Conservation (phyloP, 2,888 invertebrate species). For the Asteroscopus sphinx region DNA sequence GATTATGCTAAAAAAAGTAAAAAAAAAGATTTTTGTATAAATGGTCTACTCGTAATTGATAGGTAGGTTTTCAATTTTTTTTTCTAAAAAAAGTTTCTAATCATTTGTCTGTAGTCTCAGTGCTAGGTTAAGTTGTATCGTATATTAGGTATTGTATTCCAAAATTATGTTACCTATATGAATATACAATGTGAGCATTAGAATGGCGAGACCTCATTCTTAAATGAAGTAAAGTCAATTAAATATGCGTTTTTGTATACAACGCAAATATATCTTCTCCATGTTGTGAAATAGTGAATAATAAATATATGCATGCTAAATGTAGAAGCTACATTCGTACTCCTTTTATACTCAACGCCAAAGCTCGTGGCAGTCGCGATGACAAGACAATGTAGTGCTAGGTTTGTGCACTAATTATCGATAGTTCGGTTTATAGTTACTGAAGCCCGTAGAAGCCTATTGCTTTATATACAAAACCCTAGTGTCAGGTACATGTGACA, state of each 20-base stretch:
- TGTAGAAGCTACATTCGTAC: slow-evolving; percentile 27
- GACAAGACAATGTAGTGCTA: no score
- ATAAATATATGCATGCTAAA: slow-evolving; percentile 20
- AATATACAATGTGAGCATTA: slow-evolving; percentile 36
- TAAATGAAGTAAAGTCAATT: slow-evolving; percentile 54
- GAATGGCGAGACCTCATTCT: slow-evolving; percentile 50
- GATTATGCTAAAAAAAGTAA: slow-evolving; percentile 39
- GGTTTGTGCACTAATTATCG: no score
- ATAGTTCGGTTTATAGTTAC: no score
- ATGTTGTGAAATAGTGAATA: slow-evolving; percentile 32
- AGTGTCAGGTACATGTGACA: no score
- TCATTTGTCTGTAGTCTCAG: slow-evolving; percentile 59
- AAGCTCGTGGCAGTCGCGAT: no score
- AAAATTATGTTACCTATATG: slow-evolving; percentile 47
- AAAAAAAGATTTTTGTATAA: slow-evolving; percentile 56
- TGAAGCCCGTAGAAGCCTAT: no score
- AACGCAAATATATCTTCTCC: slow-evolving; percentile 15
- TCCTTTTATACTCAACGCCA: no score
- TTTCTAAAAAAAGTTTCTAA: slow-evolving; percentile 50
- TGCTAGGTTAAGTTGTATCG: slow-evolving; percentile 63
- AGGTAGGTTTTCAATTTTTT: slow-evolving; percentile 51
- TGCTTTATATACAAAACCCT: no score
- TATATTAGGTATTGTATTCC: slow-evolving; percentile 54
- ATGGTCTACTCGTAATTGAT: slow-evolving; percentile 58
- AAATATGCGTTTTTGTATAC: slow-evolving; percentile 31